Base-by-base conservation (phyloP, 2,113 vertebrate species). In the Hippopotamus amphibius region DNA sequence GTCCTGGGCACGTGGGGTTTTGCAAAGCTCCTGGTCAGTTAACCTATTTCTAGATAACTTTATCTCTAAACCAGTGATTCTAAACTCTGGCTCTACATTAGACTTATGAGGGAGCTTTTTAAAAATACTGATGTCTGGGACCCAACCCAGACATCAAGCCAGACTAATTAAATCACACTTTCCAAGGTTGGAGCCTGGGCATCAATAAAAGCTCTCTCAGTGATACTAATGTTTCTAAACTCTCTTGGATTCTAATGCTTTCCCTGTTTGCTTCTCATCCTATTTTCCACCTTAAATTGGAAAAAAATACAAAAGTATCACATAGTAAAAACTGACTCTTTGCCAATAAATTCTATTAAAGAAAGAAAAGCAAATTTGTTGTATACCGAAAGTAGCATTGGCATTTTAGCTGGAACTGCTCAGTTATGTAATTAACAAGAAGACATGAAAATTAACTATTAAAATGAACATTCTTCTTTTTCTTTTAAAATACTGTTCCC, bases 241-340 rank as follows among this genome's bases (percentile, higher is more conserved):
- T 74, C 59, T 88, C 43, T 74, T 59, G 30, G 8, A 68, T 46
- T 37, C 68, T 53, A 66, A 63, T 76, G 21, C 7, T 59, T 84
- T 79, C 53, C 22, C 37, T 80, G 3, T 94, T 65, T 63, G n/a
- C 74, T 68, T 69, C 83, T 61, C 16, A 71, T 76, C n/a, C 77
- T 95, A 65, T 57, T 88, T 95, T 84, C 16, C 66, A 46, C 41
- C 6, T 65, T 93, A 90, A 95, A 83, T 41, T 41, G 24, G 13
- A 48, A 90, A 89, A 61, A 50, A 37, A 21, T 30, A 72, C 26
- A 92, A 74, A 90, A 84, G 24, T 15, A 66, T 61, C 43, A 57
- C 37, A 96, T 48, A 77, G 1, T 0, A 33, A 93, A 96, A 53
- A 48, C 3, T 43, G 14, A 80, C 6, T 61, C 50, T 77, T 55